Percentiles rank a stretch among this genome's conserved stretches.
Conservation (phyloP, 2,888 invertebrate genomes). For the Stomorhina lunata region DNA sequence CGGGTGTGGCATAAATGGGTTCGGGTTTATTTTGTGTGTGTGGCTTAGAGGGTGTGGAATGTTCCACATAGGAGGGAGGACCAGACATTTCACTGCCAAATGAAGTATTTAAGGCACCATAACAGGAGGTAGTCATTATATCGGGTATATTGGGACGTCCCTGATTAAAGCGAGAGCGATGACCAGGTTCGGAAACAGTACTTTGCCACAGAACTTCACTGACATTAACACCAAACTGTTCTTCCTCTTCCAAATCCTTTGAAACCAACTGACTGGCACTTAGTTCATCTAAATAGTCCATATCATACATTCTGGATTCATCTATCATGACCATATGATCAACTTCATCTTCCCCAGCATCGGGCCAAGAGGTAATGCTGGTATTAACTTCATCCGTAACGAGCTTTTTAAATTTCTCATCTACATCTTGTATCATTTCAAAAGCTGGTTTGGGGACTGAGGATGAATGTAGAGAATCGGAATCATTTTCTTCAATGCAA, state of each 20-base stretch:
- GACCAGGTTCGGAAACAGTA: conserved; percentile 69
- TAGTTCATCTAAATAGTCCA: conserved; percentile 77
- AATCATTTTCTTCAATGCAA: conserved; percentile 79
- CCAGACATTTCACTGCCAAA: conserved; percentile 69
- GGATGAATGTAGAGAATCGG: conserved; percentile 77
- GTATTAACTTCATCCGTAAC: conserved; percentile 27
- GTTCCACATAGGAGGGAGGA: conserved; percentile 53
- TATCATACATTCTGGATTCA: conserved; percentile 76
- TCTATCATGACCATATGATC: conserved; percentile 78
- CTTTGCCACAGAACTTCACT: conserved; percentile 69
- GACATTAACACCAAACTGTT: conserved; percentile 32
- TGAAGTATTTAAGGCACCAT: conserved; percentile 77
- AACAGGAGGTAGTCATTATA: conserved; percentile 80
- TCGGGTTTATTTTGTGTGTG: conserved; percentile 59
- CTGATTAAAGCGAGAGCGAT: conserved; percentile 65
- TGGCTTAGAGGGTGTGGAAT: conserved; percentile 11
- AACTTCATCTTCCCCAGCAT: conserved; percentile 60
- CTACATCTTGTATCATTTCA: conserved; percentile 77
- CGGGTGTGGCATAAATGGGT: conserved; percentile 76
- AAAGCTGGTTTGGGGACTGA: conserved; percentile 76
- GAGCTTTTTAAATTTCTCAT: conserved; percentile 76
- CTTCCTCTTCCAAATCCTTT: conserved; percentile 36
- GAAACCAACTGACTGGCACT: conserved; percentile 68
- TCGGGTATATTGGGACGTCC: conserved; percentile 69
- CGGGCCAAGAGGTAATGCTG: conserved; percentile 34